Evolutionary conservation across 2,113 vertebrate species (phyloP), one percentile per base, ranked within the genome.

Genomic region (Seriola quinqueradiata): DNA sequence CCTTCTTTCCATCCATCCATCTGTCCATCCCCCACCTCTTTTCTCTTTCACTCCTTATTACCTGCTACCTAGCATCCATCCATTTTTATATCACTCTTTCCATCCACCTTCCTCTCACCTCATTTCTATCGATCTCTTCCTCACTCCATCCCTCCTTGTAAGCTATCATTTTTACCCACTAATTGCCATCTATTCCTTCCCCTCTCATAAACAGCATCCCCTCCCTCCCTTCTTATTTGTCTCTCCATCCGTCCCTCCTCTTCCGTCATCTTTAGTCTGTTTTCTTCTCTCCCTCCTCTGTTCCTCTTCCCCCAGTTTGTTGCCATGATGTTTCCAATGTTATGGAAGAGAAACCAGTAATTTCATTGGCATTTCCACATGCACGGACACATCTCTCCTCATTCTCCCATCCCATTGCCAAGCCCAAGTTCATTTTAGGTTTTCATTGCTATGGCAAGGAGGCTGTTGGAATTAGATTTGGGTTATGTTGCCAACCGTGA

Each of bases 401-500:
- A 48, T 77, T 50, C 10, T 58, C 57, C 58, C 21, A 63, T 86
- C 74, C 23, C 32, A 54, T 69, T 17, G 34, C 57, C 67, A 44
- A 77, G 65, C 54, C 50, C 50, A 73, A 80, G 77, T 88, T 86
- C 52, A 85, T 85, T 87, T 68, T 42, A 69, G 81, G 68, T 81
- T 83, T 79, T 59, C 3, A 25, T 79, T 89, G 73, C 70, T 55
- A 81, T 72, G 52, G 75, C 69, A 50, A 72, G 66, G 38, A 42
- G 59, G 77, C 34, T 82, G 70, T 85, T 83, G 44, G 64, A 82
- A 87, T 83, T 80, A 80, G 74, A 88, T 88, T 84, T 75, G 71
- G 73, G 69, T 82, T 65, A 70, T 77, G 72, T 87, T 86, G 81
- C 79, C 84, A 87, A 90, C 68, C 69, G 17, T 89, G 85, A 89